These are phyloP conservation scores for Danionella cerebrum DNA, from an alignment of 2,113 vertebrate species.

Conservation along the genomic window DNA sequence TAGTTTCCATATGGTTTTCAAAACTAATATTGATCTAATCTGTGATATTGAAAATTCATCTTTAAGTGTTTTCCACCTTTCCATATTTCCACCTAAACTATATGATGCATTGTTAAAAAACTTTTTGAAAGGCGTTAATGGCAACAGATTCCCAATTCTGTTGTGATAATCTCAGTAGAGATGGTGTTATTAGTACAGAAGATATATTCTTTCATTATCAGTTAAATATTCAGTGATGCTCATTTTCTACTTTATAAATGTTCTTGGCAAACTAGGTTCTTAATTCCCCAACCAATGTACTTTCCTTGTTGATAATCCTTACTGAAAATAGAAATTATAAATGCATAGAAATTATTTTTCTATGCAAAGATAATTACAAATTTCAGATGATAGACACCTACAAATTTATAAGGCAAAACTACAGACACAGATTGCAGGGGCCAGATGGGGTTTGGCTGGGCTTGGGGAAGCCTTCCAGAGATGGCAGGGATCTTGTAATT, in stretches of 20 bases:
- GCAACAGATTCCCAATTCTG: conserved; percentile 30
- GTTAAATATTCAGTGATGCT: conserved; percentile 42
- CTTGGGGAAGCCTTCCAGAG: not conserved
- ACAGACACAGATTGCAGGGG: conserved; percentile 1
- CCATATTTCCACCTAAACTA: not conserved
- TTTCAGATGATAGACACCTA: too few relatives aligned
- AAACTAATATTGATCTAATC: not conserved
- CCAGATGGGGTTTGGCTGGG: conserved; percentile 3
- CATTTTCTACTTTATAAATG: conserved; percentile 35
- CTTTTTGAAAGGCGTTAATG: conserved; percentile 50
- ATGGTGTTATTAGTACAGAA: conserved; percentile 43
- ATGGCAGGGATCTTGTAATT: too few relatives aligned
- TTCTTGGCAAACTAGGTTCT: not conserved
- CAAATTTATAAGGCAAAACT: too few relatives aligned
- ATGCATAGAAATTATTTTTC: too few relatives aligned
- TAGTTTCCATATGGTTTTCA: not conserved
- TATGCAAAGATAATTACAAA: too few relatives aligned
- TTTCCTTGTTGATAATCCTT: not conserved
- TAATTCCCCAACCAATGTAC: not conserved
- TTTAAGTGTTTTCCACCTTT: not conserved
- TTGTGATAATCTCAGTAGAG: conserved; percentile 49
- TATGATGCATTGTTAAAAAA: conserved; percentile 29
- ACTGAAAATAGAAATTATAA: too few relatives aligned
- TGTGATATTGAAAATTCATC: too few relatives aligned
- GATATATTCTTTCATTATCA: conserved; percentile 59